phyloP scores from a whole-genome alignment of 2,888 invertebrate species.

The Lasioglossum villosulum region DNA sequence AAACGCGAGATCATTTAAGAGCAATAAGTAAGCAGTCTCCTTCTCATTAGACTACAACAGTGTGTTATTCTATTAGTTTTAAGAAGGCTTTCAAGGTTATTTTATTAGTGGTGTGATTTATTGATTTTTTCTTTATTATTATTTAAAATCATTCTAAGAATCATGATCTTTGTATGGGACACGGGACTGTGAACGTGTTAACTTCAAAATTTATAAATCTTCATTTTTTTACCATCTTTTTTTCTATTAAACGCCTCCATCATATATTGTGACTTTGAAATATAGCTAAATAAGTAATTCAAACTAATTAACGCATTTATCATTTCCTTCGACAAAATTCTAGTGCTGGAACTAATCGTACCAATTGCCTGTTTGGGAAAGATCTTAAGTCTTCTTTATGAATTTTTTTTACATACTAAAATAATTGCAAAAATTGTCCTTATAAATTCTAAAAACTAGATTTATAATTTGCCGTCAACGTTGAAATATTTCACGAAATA shows the following conservation, averaged over 20 bases:
- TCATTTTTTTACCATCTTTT: constrained; percentile 46
- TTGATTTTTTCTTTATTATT: neutral
- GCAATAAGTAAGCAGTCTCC: neutral
- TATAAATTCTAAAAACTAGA: constrained; percentile 14
- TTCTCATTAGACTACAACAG: neutral
- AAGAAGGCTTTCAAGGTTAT: neutral
- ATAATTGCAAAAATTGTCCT: constrained; percentile 17
- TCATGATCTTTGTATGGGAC: neutral
- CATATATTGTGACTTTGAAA: constrained; percentile 64
- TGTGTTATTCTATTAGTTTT: neutral
- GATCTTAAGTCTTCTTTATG: constrained; percentile 31
- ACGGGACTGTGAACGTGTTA: constrained; percentile 56
- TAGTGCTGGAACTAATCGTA: constrained; percentile 72
- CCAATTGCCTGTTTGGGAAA: constrained; percentile 75
- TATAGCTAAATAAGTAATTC: constrained; percentile 70
- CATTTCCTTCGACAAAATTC: constrained; percentile 63
- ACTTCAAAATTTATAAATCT: constrained; percentile 78
- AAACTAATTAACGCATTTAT: constrained; percentile 70
- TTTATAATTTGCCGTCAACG: constrained; percentile 11
- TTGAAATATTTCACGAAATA: constrained; percentile 19
- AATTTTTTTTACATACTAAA: constrained; percentile 7
- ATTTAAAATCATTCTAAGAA: neutral
- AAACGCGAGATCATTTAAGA: neutral
- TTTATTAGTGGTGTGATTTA: neutral
- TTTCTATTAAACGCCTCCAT: constrained; percentile 48